Evolutionary conservation across 2,797 vertebrate species (phyloP).

Genomic region (Sebastes diaconus): DNA sequence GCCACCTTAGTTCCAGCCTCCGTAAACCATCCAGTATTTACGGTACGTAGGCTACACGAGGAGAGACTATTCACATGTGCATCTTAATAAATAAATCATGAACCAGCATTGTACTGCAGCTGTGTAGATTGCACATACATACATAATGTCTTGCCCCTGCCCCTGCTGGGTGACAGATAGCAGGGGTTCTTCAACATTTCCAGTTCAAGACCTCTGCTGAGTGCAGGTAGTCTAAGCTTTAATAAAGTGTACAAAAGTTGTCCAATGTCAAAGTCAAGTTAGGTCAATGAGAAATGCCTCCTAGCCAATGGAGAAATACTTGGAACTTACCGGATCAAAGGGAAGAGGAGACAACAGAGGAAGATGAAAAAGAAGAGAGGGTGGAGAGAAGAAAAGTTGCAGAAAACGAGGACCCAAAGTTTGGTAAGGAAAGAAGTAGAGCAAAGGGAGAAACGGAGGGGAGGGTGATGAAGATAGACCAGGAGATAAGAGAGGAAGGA

Average conservation of each 20-base stretch:
- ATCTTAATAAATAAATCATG: not conserved
- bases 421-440: not conserved
- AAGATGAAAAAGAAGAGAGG: not conserved
- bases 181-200: conserved; percentile 1
- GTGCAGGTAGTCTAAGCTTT: not conserved
- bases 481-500: conserved; percentile 28
- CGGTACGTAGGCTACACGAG: not conserved
- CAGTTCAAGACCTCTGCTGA: conserved; percentile 11
- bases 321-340: conserved; percentile 42
- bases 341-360: conserved; percentile 27
- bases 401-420: conserved; percentile 1
- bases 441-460: not conserved
- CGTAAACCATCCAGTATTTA: not conserved
- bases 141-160: not conserved
- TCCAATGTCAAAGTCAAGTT: conserved; percentile 37
- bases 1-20: not conserved
- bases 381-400: not conserved
- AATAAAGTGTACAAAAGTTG: conserved; percentile 28
- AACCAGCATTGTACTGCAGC: not conserved
- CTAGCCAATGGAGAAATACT: conserved; percentile 12
- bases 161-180: conserved; percentile 6
- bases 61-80: not conserved
- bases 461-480: not conserved
- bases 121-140: not conserved
- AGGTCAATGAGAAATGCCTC: conserved; percentile 43